These are phyloP conservation scores for Dipus sagitta DNA, from an alignment of 2,797 vertebrate genomes.

Conservation along the genomic window DNA sequence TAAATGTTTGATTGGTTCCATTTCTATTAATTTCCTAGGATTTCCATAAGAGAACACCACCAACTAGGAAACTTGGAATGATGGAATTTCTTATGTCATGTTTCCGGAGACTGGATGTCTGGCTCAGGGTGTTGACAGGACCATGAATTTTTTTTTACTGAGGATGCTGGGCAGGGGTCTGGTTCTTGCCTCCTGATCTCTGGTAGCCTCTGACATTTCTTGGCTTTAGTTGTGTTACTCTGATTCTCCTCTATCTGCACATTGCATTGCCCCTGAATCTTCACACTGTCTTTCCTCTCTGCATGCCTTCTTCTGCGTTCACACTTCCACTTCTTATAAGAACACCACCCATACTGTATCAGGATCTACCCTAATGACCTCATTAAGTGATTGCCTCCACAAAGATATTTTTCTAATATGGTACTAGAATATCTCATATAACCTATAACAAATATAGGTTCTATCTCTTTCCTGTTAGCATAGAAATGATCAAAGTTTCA, in stretches of 20 bases:
- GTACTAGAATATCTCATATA: background rate
- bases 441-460: background rate
- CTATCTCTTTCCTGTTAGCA: background rate
- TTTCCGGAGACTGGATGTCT: background rate
- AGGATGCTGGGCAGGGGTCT: background rate
- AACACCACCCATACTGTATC: background rate
- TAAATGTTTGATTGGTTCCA: background rate
- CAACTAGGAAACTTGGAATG: background rate
- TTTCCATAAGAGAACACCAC: background rate
- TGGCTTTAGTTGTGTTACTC: background rate
- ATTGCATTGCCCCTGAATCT: background rate
- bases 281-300: background rate
- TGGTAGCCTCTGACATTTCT: background rate
- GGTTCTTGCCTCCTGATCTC: background rate
- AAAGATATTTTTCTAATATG: constrained; percentile 38
- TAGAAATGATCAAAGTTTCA: background rate
- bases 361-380: background rate
- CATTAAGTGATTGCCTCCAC: background rate
- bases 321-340: background rate
- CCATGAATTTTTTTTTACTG: background rate
- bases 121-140: background rate
- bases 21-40: background rate
- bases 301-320: background rate
- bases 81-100: background rate
- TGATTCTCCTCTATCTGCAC: background rate